Base-by-base conservation (phyloP, 2,113 vertebrate species). In the Semnornis frantzii region DNA sequence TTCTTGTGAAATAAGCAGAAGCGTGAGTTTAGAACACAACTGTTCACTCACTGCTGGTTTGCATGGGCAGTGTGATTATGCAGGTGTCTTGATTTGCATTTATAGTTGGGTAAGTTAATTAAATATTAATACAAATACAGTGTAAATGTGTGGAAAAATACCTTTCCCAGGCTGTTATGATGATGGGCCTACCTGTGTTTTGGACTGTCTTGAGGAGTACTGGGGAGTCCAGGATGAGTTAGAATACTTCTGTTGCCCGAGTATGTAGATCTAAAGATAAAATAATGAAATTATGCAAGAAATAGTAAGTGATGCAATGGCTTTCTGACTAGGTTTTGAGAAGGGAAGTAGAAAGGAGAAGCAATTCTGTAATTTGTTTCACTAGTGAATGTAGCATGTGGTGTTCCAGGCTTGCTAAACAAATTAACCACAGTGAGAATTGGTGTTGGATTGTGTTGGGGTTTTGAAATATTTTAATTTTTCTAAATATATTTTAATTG, bases 261-360 rank as follows among this genome's bases (percentile, higher is more conserved):
- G 14, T n/a, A 11, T 20, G 63, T 33, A 44, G 15, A 15, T 86
- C 34, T 90, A 55, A 90, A 87, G 63, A 85, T 82, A 44, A 89
- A 79, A 64, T 82, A 74, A 68, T 87, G 52, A 85, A 82, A 82
- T 94, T 5, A 60, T 74, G 70, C 76, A 94, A 73, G 79, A 63
- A 73, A 30, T 81, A 77, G 13, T 70, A 63, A 50, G 33, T 93
- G 92, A 52, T 5, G 57, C 89, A 80, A 91, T 87, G 68, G 15
- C 24, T 73, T 89, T 95, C 52, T 92, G 9, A 30, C 68, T 87
- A 9, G 2, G 28, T 80, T 54, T 93, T 64, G 8, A 80, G 66
- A 92, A 42, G 33, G 25, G 94, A 94, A 93, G 52, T 66, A 48
- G 60, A 93, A 96, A 70, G 79, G 59, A 87, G 92, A 94, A 95